phyloP scores from a whole-genome alignment of 2,113 vertebrate species.

The Peromyscus leucopus region DNA sequence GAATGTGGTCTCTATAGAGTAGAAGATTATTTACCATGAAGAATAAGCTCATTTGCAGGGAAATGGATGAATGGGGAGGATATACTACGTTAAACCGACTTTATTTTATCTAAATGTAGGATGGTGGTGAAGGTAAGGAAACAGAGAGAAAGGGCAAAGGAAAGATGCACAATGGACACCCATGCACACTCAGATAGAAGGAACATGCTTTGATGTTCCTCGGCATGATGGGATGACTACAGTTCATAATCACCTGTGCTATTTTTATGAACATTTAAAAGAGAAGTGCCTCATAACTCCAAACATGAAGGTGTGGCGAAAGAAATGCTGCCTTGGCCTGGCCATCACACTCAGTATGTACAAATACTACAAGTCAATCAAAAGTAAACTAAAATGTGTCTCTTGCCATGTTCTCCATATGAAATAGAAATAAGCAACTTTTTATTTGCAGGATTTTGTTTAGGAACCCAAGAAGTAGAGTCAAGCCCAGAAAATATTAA shows the following conservation, averaged over 20 bases:
- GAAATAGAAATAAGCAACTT: background rate
- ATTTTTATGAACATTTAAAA: background rate
- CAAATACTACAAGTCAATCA: too few species aligned
- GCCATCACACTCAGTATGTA: too few species aligned
- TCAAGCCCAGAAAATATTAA: background rate
- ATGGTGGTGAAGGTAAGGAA: background rate
- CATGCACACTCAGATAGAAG: background rate
- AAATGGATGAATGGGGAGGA: background rate
- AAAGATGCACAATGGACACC: too few species aligned
- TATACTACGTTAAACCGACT: background rate
- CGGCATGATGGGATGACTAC: background rate
- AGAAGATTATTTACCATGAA: background rate
- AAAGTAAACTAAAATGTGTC: background rate
- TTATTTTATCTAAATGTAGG: background rate
- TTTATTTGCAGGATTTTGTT: background rate
- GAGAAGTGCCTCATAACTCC: too few species aligned
- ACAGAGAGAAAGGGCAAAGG: background rate
- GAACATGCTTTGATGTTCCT: background rate
- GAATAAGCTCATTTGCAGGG: too few species aligned
- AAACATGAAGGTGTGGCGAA: too few species aligned
- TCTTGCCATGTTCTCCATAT: background rate
- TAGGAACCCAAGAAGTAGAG: background rate
- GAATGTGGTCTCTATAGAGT: too few species aligned
- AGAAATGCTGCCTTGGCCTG: background rate
- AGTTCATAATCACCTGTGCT: background rate